These are phyloP conservation scores for Phyllotis vaccarum DNA, from an alignment of 2,797 vertebrate genomes.

Conservation along the genomic window DNA sequence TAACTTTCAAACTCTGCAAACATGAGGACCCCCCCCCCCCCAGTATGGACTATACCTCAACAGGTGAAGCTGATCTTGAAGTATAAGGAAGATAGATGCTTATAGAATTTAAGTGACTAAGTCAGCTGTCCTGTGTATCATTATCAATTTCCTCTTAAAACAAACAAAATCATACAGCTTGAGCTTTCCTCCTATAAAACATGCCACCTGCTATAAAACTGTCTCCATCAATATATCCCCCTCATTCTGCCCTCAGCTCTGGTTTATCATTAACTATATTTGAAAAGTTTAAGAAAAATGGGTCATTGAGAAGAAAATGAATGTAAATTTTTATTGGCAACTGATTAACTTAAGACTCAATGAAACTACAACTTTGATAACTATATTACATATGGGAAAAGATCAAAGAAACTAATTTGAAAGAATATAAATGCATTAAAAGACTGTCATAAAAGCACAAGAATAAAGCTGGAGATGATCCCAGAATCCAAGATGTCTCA, in stretches of 20 bases:
- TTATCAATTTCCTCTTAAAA: constrained; percentile 58
- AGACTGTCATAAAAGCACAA: constrained; percentile 80
- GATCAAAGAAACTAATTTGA: constrained; percentile 81
- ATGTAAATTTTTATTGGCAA: constrained; percentile 76
- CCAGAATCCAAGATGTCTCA: constrained; percentile 83
- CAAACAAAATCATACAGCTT: neutral
- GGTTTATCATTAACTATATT: constrained; percentile 67
- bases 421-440: constrained; percentile 81
- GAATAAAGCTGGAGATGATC: constrained; percentile 77
- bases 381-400: constrained; percentile 83
- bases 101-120: neutral
- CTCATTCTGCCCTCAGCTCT: neutral
- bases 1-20: constrained; percentile 25
- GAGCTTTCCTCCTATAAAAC: neutral
- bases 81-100: neutral
- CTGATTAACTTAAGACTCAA: constrained; percentile 85
- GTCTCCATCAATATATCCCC: neutral
- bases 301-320: constrained; percentile 72
- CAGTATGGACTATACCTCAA: neutral
- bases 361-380: constrained; percentile 83
- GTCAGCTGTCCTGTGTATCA: neutral
- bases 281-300: constrained; percentile 74
- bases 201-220: constrained; percentile 28
- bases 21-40: neutral
- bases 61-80: neutral